phyloP scores from a whole-genome alignment of 2,888 invertebrate species.

The Lasioglossum pauxillum region DNA sequence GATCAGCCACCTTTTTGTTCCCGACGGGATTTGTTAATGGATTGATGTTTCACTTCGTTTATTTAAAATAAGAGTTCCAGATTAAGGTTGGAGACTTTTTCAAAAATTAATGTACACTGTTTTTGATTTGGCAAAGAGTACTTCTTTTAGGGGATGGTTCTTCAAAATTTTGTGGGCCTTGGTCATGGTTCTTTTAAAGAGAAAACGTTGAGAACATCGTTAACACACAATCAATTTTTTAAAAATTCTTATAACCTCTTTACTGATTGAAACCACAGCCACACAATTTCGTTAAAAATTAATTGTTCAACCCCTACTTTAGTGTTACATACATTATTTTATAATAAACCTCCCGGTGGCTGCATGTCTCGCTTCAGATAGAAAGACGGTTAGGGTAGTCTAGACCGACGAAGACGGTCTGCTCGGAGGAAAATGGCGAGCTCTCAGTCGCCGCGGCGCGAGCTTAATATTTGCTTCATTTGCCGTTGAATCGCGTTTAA shows the following conservation, averaged over 20 bases:
- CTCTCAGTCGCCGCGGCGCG: neutral
- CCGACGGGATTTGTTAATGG: too few species aligned
- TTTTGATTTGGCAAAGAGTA: neutral
- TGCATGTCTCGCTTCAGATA: neutral
- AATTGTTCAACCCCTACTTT: neutral
- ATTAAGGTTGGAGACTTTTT: neutral
- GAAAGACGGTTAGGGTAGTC: neutral
- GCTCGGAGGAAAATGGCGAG: neutral
- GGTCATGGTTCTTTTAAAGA: too few species aligned
- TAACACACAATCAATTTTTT: too few species aligned
- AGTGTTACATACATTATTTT: neutral
- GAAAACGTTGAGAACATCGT: too few species aligned
- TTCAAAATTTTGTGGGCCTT: too few species aligned
- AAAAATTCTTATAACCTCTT: too few species aligned
- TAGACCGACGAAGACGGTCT: neutral
- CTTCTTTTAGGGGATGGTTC: neutral
- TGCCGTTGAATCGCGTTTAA: neutral
- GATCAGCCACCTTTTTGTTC: too few species aligned
- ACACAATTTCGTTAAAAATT: too few species aligned
- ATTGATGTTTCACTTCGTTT: too few species aligned
- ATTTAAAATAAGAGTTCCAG: neutral
- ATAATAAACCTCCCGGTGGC: neutral
- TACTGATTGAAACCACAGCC: too few species aligned
- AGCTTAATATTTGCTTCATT: constrained; percentile 4
- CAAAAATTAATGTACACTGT: neutral